Evolutionary conservation across 2,113 vertebrate genomes (phyloP), one percentile per base, ranked within the genome.

Genomic region (Corythornis cristatus): DNA sequence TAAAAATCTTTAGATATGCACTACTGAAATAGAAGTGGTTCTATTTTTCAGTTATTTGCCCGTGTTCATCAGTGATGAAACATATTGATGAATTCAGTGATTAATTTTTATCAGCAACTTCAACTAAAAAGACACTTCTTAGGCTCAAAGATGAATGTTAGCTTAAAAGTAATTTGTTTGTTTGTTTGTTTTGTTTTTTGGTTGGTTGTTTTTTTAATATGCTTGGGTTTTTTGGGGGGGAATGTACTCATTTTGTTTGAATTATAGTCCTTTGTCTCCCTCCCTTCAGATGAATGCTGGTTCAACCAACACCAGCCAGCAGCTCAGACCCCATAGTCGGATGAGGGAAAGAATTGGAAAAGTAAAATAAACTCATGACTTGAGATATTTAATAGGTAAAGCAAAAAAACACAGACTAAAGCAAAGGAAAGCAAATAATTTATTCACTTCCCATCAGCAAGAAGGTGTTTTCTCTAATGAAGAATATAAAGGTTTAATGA

Each of bases 341-440:
- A 35, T 56, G 8, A 4, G 4, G 11, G 13, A 60, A 18, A 70
- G 19, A 81, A 65, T 0, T 33, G 6, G 35, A 74, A 56, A 9
- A 1, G 3, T 17, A 23, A 26, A 46, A 62, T 15, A 19, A 6
- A 48, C 18, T 48, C 0, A 1, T 46, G 19, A 31, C 8, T 17
- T 56, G 29, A 43, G 33, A 21, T 35, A 33, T 33, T 48, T 42
- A 51, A 29, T 4, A 20, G 6, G 15, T 23, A 56, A 64, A 62
- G 19, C 4, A 45, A 61, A 82, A 82, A 77, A 12, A 19, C 10
- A 1, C 1, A 1, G 3, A 2, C 0, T 2, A 12, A 51, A n/a
- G 7, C 6, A 4, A 58, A 35, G 20, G 64, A 51, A 51, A 35
- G 5, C 5, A 5, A 58, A 33, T 20, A 68, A 51, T 18, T 19